Base-by-base conservation (phyloP, 2,888 invertebrate genomes). In the Sabatieria punctata region DNA sequence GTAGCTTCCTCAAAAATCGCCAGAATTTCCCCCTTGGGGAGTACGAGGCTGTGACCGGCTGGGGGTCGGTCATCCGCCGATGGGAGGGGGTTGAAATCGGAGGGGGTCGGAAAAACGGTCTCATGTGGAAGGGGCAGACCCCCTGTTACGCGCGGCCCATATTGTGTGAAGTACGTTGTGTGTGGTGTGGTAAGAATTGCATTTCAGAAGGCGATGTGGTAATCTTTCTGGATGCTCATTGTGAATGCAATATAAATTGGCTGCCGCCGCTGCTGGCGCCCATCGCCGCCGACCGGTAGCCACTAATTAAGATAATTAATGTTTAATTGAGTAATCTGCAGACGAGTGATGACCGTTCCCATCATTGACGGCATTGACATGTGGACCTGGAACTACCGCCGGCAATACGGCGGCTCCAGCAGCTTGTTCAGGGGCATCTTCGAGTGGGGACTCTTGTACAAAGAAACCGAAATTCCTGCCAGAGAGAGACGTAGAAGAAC, bases 371-470 rank as follows among this genome's bases (percentile, higher is more conserved):
- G 95, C 26, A 78, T 97, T 49, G 91, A 95, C 70, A 86, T 89
- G 69, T 82, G 82, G 66, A 82, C 79, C 2, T 93, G 91, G 66
- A 85, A 86, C 58, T 93, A 93, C 68, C 77, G 83, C 15, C 83
- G 91, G 0, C 93, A 95, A 0, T 97, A 97, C 66, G 64, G 63
- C 13, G 91, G 53, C 22, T 57, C 62, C 1, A 57, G 56, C 46
- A 49, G 54, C 6, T 60, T 60, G 48, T 60, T 60, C 50, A 52
- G 30, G n/a, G 95, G 95, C 3, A 95, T 97, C 52, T 97, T 95
- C 67, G 97, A 97, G 72, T 97, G 95, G 95, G 97, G 95, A 8
- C 91, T 95, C 82, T 72, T 95, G 33, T 97, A 97, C 69, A 97
- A 97, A 69, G 97, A 97, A 68, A 91, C 86, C 57, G 85, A 86